Base-by-base conservation (phyloP, 2,888 invertebrate species). In the Noctua pronuba region DNA sequence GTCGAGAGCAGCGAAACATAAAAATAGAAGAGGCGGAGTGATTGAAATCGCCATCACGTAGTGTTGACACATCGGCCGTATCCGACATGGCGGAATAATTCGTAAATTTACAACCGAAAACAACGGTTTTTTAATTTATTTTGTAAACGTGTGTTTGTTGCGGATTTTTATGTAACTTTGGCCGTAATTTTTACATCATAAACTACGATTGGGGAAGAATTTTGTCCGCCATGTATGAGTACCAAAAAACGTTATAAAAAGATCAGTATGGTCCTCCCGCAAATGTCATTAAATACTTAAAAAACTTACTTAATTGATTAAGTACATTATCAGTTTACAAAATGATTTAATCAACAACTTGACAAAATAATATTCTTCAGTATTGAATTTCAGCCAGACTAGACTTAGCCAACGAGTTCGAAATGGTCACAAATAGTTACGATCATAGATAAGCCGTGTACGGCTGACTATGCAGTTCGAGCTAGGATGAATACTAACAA, bases 41-140 rank as follows among this genome's bases (percentile, higher is more conserved):
- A 94, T 94, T 94, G 93, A 91, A 92, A 94, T 92, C 91, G 80
- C 91, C 88, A 92, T 93, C 93, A 94, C 93, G 93, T 93, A 86
- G 89, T 92, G 92, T 94, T 94, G 94, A 94, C 94, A 93, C 89
- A 92, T 90, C 86, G 87, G 74, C 84, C 90, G 90, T 83, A 85
- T 85, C 88, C 85, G 83, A 87, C 89, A 90, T 91, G 88, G 88
- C 71, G 87, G 87, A 89, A 90, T 92, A 91, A 92, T 92, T 91
- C 86, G 86, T 82, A 83, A 90, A 92, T 93, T 91, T 91, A 90
- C 90, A 89, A 83, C 83, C 85, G 87, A 87, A 86, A 77, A 89
- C 69, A 79, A 62, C 75, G 44, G 31, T 16, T 69, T 77, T 68
- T 41, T 74, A 55, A 38, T 77, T 62, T 46, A 64, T 70, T 60